Evolutionary conservation across 2,797 vertebrate genomes (phyloP), one percentile per base, ranked within the genome.

Genomic region (Myotis planiceps): DNA sequence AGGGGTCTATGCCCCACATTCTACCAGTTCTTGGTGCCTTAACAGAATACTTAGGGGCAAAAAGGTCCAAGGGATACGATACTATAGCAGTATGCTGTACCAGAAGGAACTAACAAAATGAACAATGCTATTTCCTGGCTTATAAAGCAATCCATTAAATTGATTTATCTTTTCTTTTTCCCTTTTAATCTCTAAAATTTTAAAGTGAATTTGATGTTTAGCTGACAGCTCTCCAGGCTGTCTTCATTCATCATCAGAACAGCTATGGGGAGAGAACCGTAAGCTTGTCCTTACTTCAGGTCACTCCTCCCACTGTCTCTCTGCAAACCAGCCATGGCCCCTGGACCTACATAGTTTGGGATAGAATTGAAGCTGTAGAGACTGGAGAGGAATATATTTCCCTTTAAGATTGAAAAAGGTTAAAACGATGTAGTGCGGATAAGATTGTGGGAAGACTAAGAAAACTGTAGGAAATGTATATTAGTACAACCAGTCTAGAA

Each of bases 111-210:
- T 51, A 60, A 87, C 7, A 58, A 29, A 51, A 42, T n/a, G 58
- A 83, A 91, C 58, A 88, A 69, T 42, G 23, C 42, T 90, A 93
- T 65, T 87, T 96, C 72, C 85, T 78, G 74, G 63, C 47, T 80
- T 89, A 81, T 58, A 68, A 68, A 94, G 45, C 78, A 90, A 93
- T 75, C 92, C 39, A 72, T 78, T 91, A 69, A 19, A 87, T 1
- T 81, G 88, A 87, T 91, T 96, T 90, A 79, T 72, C 37, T 95
- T 89, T 89, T 84, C 21, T 60, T 81, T 95, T 85, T 60, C 21
- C 76, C 55, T 55, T 90, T 96, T 92, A 89, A 88, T 94, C 85
- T 94, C 69, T 93, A 87, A 80, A 91, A 86, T 53, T 58, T 93
- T 72, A 82, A 91, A 95, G 75, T 39, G 15, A 92, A 47, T 65